A percentile compares a stretch with the other conserved stretches of the same genome.
These are phyloP conservation scores for Acanthosoma haemorrhoidale DNA, from an alignment of 2,888 invertebrate species.

Conservation along the genomic window DNA sequence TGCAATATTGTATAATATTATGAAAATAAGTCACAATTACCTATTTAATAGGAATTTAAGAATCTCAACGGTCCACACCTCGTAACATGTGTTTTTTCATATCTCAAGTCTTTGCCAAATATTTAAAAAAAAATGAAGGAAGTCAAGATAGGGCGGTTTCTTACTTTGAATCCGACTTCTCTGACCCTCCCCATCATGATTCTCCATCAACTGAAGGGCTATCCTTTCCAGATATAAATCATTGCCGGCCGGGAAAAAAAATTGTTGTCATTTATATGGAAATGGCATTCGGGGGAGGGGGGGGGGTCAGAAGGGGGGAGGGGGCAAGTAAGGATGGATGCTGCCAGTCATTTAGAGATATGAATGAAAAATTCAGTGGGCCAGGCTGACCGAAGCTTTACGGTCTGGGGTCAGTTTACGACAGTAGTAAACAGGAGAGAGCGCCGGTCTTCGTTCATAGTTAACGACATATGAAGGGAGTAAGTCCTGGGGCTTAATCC, in stretches of 20 bases:
- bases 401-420: constrained; percentile 25
- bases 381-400: constrained; percentile 10
- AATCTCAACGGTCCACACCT: too few species aligned
- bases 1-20: too few species aligned
- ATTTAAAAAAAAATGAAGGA: too few species aligned
- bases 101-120: too few species aligned
- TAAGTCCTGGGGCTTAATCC: too few species aligned
- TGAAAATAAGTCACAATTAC: too few species aligned
- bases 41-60: too few species aligned
- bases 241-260: constrained; percentile 32
- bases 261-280: constrained; percentile 42
- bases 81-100: too few species aligned
- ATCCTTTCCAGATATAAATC: constrained; percentile 5
- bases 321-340: not conserved
- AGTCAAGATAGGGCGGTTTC: too few species aligned
- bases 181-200: not conserved
- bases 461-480: too few species aligned
- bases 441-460: constrained; percentile 10
- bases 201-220: constrained; percentile 14
- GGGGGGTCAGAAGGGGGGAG: not conserved
- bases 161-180: too few species aligned
- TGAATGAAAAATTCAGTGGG: constrained; percentile 43
- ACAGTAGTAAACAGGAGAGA: constrained; percentile 5
- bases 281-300: constrained; percentile 31
- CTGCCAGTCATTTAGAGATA: constrained; percentile 42